A percentile compares a stretch with the other conserved stretches of the same genome.
Conservation (phyloP, 2,797 vertebrate genomes). For the Rhinophrynus dorsalis region DNA sequence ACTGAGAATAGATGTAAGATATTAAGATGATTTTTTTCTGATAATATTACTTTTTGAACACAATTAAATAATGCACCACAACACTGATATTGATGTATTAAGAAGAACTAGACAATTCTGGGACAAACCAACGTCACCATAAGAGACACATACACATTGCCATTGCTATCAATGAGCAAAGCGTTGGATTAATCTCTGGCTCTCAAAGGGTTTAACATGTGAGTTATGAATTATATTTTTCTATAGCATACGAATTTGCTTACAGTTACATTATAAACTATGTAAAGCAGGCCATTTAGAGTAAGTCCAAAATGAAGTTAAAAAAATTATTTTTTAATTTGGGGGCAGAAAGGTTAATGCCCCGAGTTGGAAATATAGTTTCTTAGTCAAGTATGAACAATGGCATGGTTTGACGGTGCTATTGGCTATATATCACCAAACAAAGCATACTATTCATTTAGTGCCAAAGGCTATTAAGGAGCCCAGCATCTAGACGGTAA, state of each 20-base stretch:
- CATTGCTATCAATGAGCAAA: no score
- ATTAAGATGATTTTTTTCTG: no score
- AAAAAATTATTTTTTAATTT: conserved; percentile 17
- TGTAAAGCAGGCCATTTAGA: not conserved
- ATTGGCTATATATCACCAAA: conserved; percentile 25
- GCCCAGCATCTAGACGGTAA: conserved; percentile 30
- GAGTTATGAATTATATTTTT: not conserved
- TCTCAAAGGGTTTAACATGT: no score
- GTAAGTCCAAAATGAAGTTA: not conserved
- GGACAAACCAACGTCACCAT: no score
- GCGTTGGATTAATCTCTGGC: no score
- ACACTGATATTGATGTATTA: no score
- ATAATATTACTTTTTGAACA: no score
- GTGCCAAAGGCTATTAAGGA: conserved; percentile 34
- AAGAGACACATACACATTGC: no score
- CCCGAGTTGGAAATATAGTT: conserved; percentile 10
- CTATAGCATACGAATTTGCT: not conserved
- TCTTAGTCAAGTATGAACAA: conserved; percentile 27
- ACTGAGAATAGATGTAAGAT: no score
- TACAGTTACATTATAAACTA: not conserved
- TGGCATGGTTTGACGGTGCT: conserved; percentile 16
- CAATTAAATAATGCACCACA: no score
- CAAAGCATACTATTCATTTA: conserved; percentile 43
- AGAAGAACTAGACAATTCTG: no score
- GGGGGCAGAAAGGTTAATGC: conserved; percentile 27